Evolutionary conservation across 1,140 invertebrate genomes (phyloP), one percentile per base, ranked within the genome.

Genomic region (Rhyzopertha dominica): DNA sequence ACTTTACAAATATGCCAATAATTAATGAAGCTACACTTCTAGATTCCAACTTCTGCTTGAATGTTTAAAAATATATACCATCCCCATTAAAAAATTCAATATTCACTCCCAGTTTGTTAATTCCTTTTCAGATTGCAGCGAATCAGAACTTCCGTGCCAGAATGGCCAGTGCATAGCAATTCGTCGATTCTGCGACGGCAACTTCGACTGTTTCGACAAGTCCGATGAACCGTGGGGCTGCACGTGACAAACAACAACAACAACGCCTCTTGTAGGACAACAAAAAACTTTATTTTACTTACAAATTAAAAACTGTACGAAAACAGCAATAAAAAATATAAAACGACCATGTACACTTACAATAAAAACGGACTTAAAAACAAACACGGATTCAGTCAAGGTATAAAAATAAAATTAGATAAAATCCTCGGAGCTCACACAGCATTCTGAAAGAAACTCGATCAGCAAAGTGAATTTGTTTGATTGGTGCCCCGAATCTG

Each of bases 151-250:
- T 52, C 75, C 74, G 14, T 85, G 81, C 59, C 69, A 63, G 38
- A 74, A 75, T 58, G 79, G 79, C 16, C 68, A 79, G 51, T 84
- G 81, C 60, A 75, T 84, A 53, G 61, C 68, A 10, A 68, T 71
- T 45, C 62, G 68, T 28, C 70, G 71, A 25, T 78, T 81, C 58
- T 85, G 82, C 54, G 81, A 85, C 60, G 75, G 78, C 18, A 65
- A 71, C 35, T 56, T 62, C 13, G 78, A 85, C 52, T 85, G 82
- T 56, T 54, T 58, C 2, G 81, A 85, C 54, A 71, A 69, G 35
- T 77, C 77, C 1, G 82, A 85, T 59, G 82, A 85, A 62, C 74
- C 76, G 8, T 65, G 73, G 40, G 79, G 79, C 17, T 81, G 80
- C 49, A n/a, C n/a, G n/a, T n/a, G n/a, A n/a, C n/a, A n/a, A n/a